These are phyloP conservation scores for Pipistrellus kuhlii DNA, from an alignment of 2,797 vertebrate genomes.

Conservation along the genomic window DNA sequence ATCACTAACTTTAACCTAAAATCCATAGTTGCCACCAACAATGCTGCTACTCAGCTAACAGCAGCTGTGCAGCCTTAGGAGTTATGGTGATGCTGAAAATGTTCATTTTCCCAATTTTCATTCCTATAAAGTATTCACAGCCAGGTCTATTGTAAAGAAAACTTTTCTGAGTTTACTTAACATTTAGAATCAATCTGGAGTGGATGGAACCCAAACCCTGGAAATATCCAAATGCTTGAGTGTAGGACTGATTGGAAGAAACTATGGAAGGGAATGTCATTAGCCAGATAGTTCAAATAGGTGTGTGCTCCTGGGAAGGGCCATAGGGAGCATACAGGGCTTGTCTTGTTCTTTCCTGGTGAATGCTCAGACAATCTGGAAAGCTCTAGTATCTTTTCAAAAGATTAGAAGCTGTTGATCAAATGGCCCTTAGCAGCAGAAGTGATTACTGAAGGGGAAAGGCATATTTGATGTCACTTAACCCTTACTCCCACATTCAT, in stretches of 20 bases:
- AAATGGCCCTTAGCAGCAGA: not conserved
- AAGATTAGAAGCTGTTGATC: not conserved
- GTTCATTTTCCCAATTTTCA: slow-evolving; percentile 26
- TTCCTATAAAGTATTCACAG: not conserved
- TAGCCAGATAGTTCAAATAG: not conserved
- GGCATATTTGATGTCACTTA: not conserved
- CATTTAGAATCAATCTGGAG: not conserved
- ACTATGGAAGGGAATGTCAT: not conserved
- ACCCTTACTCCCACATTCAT: not conserved
- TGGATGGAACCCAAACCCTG: not conserved
- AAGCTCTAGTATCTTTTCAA: not conserved
- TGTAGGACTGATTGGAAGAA: slow-evolving; percentile 19
- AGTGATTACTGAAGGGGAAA: not conserved
- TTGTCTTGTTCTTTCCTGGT: not conserved
- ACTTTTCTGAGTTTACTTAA: slow-evolving; percentile 12
- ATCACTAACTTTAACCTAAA: slow-evolving; percentile 41
- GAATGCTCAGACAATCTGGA: not conserved
- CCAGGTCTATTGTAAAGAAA: not conserved
- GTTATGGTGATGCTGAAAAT: not conserved
- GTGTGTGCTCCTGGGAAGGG: not conserved
- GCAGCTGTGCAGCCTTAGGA: not conserved
- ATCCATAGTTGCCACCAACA: not conserved
- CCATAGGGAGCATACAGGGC: not conserved
- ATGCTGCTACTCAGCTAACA: not conserved
- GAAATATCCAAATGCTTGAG: slow-evolving; percentile 3